phyloP scores from a whole-genome alignment of 1,140 invertebrate genomes.

The Drosophila guanche region DNA sequence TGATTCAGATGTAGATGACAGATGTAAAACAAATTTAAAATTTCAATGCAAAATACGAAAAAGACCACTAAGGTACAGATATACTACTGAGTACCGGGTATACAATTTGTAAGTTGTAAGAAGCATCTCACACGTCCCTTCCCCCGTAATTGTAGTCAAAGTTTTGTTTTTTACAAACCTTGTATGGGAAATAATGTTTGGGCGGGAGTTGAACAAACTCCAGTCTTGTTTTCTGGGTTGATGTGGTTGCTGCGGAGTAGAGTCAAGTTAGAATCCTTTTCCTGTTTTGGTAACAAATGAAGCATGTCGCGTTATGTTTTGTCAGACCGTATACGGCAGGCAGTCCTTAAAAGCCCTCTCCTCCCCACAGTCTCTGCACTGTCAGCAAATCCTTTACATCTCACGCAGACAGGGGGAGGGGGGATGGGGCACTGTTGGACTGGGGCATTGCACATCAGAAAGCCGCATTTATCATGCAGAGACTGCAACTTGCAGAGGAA shows the following conservation, averaged over 20 bases:
- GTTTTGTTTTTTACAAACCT: neutral
- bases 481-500: constrained; percentile 54
- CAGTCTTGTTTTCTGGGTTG: constrained; percentile 13
- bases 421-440: no score
- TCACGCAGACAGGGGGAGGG: constrained; percentile 12
- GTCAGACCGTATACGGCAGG: constrained; percentile 22
- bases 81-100: no score
- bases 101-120: no score
- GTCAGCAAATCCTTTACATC: constrained; percentile 32
- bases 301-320: constrained; percentile 58
- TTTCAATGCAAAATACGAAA: no score
- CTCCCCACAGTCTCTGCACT: neutral
- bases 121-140: no score
- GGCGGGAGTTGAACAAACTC: constrained; percentile 39
- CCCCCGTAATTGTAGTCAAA: no score
- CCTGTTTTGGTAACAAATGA: constrained; percentile 47
- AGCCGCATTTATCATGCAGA: constrained; percentile 66
- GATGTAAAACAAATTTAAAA: no score
- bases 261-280: constrained; percentile 25
- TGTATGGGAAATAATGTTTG: neutral
- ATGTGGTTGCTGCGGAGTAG: constrained; percentile 13
- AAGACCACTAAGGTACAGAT: no score
- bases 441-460: constrained; percentile 31
- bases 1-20: no score
- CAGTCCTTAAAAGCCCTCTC: constrained; percentile 43